Percentiles rank a stretch among this genome's conserved stretches.
Evolutionary conservation across 2,888 invertebrate genomes (phyloP).

Genomic region (Brenthis ino): DNA sequence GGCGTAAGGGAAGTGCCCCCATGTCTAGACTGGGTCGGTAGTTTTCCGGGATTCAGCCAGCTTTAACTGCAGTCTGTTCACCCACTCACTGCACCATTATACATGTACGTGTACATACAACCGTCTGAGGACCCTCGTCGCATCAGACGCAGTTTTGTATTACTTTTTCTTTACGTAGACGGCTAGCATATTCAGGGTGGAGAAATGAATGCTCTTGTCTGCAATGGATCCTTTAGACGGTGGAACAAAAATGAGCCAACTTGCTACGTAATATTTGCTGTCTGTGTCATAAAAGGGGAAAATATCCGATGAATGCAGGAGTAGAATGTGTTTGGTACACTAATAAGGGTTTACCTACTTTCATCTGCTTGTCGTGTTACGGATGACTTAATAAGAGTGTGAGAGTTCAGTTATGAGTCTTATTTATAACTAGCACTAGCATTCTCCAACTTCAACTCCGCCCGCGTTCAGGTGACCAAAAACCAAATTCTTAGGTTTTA

Average conservation of each 20-base stretch:
- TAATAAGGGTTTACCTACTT: slow-evolving; percentile 21
- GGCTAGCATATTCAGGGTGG: slow-evolving; percentile 49
- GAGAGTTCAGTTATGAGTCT: neutral
- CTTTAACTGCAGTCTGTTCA: slow-evolving; percentile 79
- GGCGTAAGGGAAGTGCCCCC: slow-evolving; percentile 76
- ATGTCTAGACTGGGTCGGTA: slow-evolving; percentile 83
- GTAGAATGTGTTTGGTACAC: slow-evolving; percentile 22
- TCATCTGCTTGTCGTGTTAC: slow-evolving; percentile 1
- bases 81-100: slow-evolving; percentile 77
- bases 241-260: slow-evolving; percentile 46
- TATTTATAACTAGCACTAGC: neutral
- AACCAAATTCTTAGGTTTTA: too few relatives aligned
- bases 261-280: slow-evolving; percentile 40
- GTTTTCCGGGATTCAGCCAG: slow-evolving; percentile 82
- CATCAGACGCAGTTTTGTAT: slow-evolving; percentile 69
- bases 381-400: slow-evolving; percentile 3
- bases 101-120: slow-evolving; percentile 50
- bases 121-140: slow-evolving; percentile 76
- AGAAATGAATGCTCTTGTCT: slow-evolving; percentile 60
- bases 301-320: slow-evolving; percentile 29
- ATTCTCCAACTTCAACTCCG: too few relatives aligned
- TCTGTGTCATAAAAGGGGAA: slow-evolving; percentile 36
- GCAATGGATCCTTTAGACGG: slow-evolving; percentile 54
- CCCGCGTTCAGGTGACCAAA: too few relatives aligned
- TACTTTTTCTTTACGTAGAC: slow-evolving; percentile 59